A percentile compares a stretch with the other conserved stretches of the same genome.
These are phyloP conservation scores for Henicopernis longicauda DNA, from an alignment of 2,113 vertebrate species.

Conservation along the genomic window DNA sequence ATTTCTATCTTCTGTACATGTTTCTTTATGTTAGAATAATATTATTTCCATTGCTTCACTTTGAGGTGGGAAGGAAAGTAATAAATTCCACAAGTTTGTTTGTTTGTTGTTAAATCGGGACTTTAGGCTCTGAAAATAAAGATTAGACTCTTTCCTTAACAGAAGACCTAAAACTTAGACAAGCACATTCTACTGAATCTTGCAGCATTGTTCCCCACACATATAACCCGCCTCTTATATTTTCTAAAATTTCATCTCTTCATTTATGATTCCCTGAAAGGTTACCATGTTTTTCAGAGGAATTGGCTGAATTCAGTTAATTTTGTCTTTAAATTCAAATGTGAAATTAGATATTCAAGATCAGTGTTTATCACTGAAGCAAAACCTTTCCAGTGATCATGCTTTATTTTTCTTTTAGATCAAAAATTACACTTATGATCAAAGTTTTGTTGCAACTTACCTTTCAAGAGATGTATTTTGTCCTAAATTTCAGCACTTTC, in stretches of 20 bases:
- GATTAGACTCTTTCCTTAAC: background rate
- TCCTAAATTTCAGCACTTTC: background rate
- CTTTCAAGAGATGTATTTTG: background rate
- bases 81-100: background rate
- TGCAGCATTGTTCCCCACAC: background rate
- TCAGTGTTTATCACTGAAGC: background rate
- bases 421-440: background rate
- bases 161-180: background rate
- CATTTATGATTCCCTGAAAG: background rate
- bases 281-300: background rate
- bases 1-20: background rate
- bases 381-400: background rate
- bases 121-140: background rate
- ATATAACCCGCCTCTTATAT: background rate
- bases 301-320: background rate
- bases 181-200: background rate
- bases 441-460: background rate
- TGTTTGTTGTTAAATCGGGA: background rate
- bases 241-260: background rate
- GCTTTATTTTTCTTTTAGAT: background rate
- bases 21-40: background rate
- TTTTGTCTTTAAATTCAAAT: background rate
- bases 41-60: background rate
- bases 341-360: background rate
- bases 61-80: background rate